Base-by-base conservation (phyloP, 2,797 vertebrate species). In the Discoglossus pictus region DNA sequence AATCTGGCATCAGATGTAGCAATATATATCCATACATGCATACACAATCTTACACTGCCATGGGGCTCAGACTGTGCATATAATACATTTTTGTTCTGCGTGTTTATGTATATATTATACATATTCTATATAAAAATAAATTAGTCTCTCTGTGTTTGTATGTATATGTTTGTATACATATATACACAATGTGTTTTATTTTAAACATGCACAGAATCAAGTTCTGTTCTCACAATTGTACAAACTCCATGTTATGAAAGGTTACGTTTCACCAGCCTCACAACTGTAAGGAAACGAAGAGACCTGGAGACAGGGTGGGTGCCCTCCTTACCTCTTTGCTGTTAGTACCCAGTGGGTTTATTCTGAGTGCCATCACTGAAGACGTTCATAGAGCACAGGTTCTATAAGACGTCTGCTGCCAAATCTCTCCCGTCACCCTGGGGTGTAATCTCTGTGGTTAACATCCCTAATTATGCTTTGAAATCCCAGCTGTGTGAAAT, bases 131-230 rank as follows among this genome's bases (percentile, higher is more conserved):
- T 21, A 21, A 9, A 17, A 5, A 21, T 17, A 54, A 31, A 13
- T 35, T 25, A 20, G 38, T 21, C 31, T n/a, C 9, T n/a, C 27
- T 35, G 44, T 50, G 50, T 69, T 6, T 63, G 27, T 54, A 55
- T 40, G 11, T 69, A 24, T 43, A 55, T 13, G n/a, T 25, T 2
- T 50, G 15, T 25, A 50, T 25, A 50, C 23, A 25, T 11, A 50
- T 24, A 27, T 25, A 25, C 13, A 50, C 11, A 50, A 48, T 25
- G 21, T 4, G 23, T 24, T 20, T 24, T 10, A 24, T 24, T 6
- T 24, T 55, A 44, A 38, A 36, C 15, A 50, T 51, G 38, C 8
- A 31, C 27, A 31, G 27, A 4, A 31, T 8, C 4, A 4, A 31
- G 4, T 31, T 4, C 27, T 8, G 27, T 31, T 31, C 27, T 8